Conservation (phyloP, 2,888 invertebrate genomes). For the Polymixis flavicincta region DNA sequence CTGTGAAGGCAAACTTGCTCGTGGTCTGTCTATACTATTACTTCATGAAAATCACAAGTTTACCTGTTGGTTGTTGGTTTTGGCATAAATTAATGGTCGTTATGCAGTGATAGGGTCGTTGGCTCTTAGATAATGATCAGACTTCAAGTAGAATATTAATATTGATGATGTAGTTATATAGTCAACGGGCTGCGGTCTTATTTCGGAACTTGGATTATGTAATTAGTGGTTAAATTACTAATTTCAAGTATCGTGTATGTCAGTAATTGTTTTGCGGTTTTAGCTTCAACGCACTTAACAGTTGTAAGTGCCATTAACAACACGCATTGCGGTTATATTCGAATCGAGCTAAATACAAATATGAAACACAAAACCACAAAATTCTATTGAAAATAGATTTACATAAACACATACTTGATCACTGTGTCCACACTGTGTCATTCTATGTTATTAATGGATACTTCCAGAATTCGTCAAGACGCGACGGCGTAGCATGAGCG, state of each 20-base stretch:
- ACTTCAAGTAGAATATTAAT: conserved; percentile 32
- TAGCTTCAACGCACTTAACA: conserved; percentile 3
- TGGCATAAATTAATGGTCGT: conserved; percentile 51
- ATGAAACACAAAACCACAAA: background rate
- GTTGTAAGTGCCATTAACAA: background rate
- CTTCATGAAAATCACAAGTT: conserved; percentile 52
- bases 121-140: conserved; percentile 44
- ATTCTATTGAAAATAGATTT: conserved; percentile 1
- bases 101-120: conserved; percentile 36
- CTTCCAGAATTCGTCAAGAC: background rate
- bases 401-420: background rate
- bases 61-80: conserved; percentile 54
- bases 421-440: background rate
- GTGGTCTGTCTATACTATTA: conserved; percentile 41
- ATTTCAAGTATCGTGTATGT: conserved; percentile 18
- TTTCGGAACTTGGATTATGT: conserved; percentile 15
- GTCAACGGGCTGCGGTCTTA: conserved; percentile 6
- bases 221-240: conserved; percentile 23
- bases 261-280: conserved; percentile 4
- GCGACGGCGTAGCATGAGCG: conserved; percentile 14
- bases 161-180: conserved; percentile 28
- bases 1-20: conserved; percentile 53
- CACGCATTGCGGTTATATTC: conserved; percentile 6
- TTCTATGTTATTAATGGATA: background rate
- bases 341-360: conserved; percentile 5